Percentiles rank a stretch among this genome's conserved stretches.
Evolutionary conservation across 2,113 vertebrate species (phyloP).

Genomic region (Lampris incognitus): DNA sequence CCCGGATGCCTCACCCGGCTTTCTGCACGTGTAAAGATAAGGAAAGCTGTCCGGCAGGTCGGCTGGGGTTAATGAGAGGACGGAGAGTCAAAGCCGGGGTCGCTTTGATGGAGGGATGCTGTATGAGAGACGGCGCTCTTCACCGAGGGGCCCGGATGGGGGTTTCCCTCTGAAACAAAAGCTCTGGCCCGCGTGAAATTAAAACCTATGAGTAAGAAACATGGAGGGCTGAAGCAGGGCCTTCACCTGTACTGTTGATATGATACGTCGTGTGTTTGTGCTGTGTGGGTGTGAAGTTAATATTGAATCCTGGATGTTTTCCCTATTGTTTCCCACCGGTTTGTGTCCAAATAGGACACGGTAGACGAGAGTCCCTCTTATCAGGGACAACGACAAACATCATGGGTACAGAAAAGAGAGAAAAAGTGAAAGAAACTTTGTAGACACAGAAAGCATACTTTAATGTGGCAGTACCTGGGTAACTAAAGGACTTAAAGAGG

Average conservation of each 20-base stretch:
- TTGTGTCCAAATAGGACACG: no score
- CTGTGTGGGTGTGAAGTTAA: slow-evolving; percentile 59
- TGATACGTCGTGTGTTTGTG: neutral
- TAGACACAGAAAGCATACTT: no score
- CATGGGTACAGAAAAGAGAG: no score
- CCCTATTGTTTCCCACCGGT: no score
- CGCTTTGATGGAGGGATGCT: slow-evolving; percentile 40
- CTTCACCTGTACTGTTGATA: no score
- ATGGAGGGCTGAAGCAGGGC: slow-evolving; percentile 27
- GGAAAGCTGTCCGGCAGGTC: slow-evolving; percentile 29
- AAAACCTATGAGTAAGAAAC: slow-evolving; percentile 30
- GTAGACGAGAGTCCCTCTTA: no score
- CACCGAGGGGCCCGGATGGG: slow-evolving; percentile 37
- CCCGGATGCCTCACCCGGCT: slow-evolving; percentile 42
- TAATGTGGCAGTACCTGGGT: no score
- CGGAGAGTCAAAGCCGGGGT: slow-evolving; percentile 74
- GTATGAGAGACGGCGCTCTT: slow-evolving; percentile 35
- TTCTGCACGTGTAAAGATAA: slow-evolving; percentile 72
- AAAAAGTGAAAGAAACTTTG: no score
- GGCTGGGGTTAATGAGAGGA: slow-evolving; percentile 76
- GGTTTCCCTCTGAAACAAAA: slow-evolving; percentile 44
- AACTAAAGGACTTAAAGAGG: no score
- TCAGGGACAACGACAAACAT: no score
- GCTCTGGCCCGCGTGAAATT: slow-evolving; percentile 25
- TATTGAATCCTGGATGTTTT: neutral